Percentiles rank a stretch among this genome's conserved stretches.
Evolutionary conservation across 2,888 invertebrate genomes (phyloP).

Genomic region (Drosophila multiciliata): DNA sequence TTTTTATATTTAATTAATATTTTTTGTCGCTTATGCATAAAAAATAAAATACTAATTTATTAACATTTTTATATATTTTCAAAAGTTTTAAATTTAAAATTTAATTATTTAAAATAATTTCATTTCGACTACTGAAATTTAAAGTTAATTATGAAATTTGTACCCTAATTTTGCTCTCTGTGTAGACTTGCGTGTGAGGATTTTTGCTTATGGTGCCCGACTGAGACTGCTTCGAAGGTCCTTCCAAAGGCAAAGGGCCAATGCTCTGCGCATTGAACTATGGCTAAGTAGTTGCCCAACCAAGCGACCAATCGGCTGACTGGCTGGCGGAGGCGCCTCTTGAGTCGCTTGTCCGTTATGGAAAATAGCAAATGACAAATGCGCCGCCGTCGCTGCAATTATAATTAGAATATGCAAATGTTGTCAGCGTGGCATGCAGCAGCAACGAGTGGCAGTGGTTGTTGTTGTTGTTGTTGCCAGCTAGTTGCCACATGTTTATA

Average conservation of each 20-base stretch:
- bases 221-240: constrained; percentile 68
- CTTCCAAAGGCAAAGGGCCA: constrained; percentile 83
- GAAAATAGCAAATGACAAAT: constrained; percentile 77
- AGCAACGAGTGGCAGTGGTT: constrained; percentile 15
- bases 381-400: constrained; percentile 57
- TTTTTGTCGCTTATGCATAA: neutral
- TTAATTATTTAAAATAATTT: neutral
- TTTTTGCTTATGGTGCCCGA: constrained; percentile 24
- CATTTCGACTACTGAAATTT: neutral
- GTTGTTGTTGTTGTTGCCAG: constrained; percentile 3
- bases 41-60: too few relatives aligned
- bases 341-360: constrained; percentile 69
- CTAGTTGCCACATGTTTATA: constrained; percentile 77
- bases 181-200: constrained; percentile 11
- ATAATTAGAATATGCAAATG: constrained; percentile 81
- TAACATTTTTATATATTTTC: too few relatives aligned
- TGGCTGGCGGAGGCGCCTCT: constrained; percentile 33
- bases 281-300: constrained; percentile 59
- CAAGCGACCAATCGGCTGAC: constrained; percentile 5
- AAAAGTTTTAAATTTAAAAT: neutral
- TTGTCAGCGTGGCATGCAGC: constrained; percentile 65
- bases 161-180: neutral
- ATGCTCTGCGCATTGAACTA: constrained; percentile 81
- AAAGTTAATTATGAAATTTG: neutral
- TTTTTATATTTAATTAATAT: neutral